Conservation (phyloP, 2,113 vertebrate genomes). For the Oreotrochilus melanogaster region DNA sequence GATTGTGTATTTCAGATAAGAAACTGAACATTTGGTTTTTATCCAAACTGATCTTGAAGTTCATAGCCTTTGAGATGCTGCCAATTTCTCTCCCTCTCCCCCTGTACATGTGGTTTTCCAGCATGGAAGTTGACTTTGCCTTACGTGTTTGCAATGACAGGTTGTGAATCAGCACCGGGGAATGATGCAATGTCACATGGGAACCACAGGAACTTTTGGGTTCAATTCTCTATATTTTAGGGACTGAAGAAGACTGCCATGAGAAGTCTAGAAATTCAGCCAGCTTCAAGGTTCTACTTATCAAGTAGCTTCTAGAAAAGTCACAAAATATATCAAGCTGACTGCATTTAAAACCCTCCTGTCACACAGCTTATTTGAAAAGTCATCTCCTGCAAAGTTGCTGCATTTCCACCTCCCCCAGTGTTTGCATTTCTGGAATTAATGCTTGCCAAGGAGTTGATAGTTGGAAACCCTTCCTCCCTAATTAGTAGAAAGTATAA, state of each 20-base stretch:
- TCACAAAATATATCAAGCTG: conserved; percentile 2
- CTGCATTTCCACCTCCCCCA: neutral
- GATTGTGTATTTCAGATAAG: conserved; percentile 8
- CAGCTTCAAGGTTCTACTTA: neutral
- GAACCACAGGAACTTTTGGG: neutral
- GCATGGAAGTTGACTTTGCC: neutral
- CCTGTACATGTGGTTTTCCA: neutral
- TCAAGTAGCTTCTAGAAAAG: neutral
- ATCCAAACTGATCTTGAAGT: neutral
- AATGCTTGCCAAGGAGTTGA: neutral
- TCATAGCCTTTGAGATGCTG: conserved; percentile 9
- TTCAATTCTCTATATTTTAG: neutral
- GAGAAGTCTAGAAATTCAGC: neutral
- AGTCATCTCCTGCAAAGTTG: neutral
- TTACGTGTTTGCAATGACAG: neutral
- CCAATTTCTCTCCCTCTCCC: neutral
- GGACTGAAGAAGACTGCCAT: neutral
- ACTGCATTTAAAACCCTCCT: neutral
- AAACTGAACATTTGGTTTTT: conserved; percentile 7
- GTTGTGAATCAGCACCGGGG: neutral
- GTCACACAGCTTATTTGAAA: neutral
- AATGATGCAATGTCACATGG: neutral
- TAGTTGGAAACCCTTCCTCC: neutral
- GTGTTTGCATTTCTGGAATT: neutral
- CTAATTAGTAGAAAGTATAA: neutral